Percentiles rank a stretch among this genome's conserved stretches.
Conservation (phyloP, 35 echinoderm and acorn worm genomes). For the Apostichopus californicus region DNA sequence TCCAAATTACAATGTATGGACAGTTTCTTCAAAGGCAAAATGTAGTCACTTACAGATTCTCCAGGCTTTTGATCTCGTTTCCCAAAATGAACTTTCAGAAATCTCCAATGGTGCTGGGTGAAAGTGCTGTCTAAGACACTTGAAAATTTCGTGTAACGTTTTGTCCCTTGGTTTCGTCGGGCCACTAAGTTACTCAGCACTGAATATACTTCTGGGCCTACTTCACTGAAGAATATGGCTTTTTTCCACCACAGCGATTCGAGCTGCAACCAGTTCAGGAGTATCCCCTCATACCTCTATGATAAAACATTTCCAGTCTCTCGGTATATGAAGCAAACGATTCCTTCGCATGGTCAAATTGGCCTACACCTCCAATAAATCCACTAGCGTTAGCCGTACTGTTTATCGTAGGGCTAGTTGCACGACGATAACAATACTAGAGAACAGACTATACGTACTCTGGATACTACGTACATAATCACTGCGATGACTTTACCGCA, state of each 20-base stretch:
- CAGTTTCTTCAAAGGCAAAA: constrained; percentile 52
- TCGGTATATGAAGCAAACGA: no score
- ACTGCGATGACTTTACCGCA: no score
- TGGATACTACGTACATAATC: no score
- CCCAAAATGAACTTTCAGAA: constrained; percentile 41
- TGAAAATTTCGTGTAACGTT: neutral
- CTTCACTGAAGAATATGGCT: constrained; percentile 37
- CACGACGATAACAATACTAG: no score
- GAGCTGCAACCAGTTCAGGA: neutral
- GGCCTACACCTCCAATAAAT: no score
- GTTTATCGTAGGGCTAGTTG: no score
- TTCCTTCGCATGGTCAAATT: no score
- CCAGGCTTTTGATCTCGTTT: constrained; percentile 50
- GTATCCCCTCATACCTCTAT: neutral
- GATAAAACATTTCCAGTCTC: no score
- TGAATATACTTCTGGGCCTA: constrained; percentile 38
- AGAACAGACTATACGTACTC: no score
- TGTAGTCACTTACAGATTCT: constrained; percentile 53
- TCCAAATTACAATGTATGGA: neutral
- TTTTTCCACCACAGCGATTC: neutral
- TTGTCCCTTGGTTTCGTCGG: constrained; percentile 12
- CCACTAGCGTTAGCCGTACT: no score
- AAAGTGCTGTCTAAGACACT: neutral
- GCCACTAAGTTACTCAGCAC: neutral
- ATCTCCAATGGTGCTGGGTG: no score